phyloP scores from a whole-genome alignment of 2,888 invertebrate genomes.

The Macrostomum cliftonense region DNA sequence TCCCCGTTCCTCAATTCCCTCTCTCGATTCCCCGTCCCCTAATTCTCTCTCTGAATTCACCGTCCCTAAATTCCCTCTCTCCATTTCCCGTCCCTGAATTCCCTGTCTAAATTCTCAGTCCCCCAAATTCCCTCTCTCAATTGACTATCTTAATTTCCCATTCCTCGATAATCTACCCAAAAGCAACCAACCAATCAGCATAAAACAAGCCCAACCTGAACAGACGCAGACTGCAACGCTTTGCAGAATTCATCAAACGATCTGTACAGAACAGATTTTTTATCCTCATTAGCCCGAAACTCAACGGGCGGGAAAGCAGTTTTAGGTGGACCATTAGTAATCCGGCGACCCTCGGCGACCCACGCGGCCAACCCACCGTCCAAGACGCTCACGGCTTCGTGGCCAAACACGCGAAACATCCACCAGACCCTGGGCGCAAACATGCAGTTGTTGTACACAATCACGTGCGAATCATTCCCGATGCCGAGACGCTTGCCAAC shows the following conservation, averaged over 20 bases:
- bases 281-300: background rate
- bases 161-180: too few relatives aligned
- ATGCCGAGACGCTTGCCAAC: constrained; percentile 23
- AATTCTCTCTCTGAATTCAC: too few relatives aligned
- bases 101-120: too few relatives aligned
- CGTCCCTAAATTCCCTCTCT: too few relatives aligned
- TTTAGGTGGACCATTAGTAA: background rate
- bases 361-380: constrained; percentile 26
- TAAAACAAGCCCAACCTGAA: too few relatives aligned
- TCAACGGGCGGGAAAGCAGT: background rate
- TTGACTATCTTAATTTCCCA: too few relatives aligned
- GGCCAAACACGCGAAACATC: constrained; percentile 27
- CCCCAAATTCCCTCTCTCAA: too few relatives aligned
- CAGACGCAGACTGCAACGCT: too few relatives aligned
- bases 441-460: constrained; percentile 26
- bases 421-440: constrained; percentile 29
- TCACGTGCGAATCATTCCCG: constrained; percentile 22
- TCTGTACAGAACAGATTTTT: constrained; percentile 3
- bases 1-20: too few relatives aligned
- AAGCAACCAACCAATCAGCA: too few relatives aligned
- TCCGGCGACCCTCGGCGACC: constrained; percentile 16
- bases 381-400: constrained; percentile 21
- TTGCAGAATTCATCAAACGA: background rate
- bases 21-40: too few relatives aligned
- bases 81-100: too few relatives aligned